These are phyloP conservation scores for Rhagophthalmus giganteus DNA, from an alignment of 2,888 invertebrate genomes.

Conservation along the genomic window DNA sequence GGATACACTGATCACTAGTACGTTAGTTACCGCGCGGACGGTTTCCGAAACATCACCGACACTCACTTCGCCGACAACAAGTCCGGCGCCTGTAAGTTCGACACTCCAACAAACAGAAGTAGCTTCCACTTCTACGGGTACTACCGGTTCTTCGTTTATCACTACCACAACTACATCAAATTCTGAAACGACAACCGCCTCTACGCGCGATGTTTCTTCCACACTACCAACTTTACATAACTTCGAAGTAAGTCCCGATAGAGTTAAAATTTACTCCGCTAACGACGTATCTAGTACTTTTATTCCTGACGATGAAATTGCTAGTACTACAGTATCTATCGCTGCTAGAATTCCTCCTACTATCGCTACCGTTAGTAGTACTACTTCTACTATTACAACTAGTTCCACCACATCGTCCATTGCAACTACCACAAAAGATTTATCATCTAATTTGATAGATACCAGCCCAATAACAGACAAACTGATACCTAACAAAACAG, in stretches of 20 bases:
- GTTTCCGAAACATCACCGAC: constrained; percentile 36
- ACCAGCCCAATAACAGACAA: constrained; percentile 28
- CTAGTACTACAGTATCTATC: constrained; percentile 58
- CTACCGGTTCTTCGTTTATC: constrained; percentile 10
- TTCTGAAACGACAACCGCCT: constrained; percentile 49
- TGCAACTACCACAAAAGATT: constrained; percentile 17
- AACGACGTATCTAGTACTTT: constrained; percentile 49
- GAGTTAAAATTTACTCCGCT: constrained; percentile 51
- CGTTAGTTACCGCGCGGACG: constrained; percentile 1
- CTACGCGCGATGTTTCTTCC: constrained; percentile 50
- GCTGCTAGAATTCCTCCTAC: constrained; percentile 53
- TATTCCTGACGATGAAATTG: constrained; percentile 59
- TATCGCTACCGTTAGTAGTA: constrained; percentile 33
- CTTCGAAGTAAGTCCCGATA: constrained; percentile 53
- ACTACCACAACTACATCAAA: constrained; percentile 54
- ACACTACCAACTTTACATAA: constrained; percentile 48
- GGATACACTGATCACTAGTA: no score
- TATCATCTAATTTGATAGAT: constrained; percentile 1
- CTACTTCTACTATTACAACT: constrained; percentile 19
- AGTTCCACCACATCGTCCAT: constrained; percentile 19
- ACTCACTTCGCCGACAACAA: constrained; percentile 52
- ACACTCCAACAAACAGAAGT: constrained; percentile 28
- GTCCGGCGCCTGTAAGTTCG: constrained; percentile 49
- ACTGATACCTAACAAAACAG: constrained; percentile 20
- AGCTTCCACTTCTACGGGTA: constrained; percentile 20